Base-by-base conservation (phyloP, 2,113 vertebrate genomes). In the Megaleporinus macrocephalus region DNA sequence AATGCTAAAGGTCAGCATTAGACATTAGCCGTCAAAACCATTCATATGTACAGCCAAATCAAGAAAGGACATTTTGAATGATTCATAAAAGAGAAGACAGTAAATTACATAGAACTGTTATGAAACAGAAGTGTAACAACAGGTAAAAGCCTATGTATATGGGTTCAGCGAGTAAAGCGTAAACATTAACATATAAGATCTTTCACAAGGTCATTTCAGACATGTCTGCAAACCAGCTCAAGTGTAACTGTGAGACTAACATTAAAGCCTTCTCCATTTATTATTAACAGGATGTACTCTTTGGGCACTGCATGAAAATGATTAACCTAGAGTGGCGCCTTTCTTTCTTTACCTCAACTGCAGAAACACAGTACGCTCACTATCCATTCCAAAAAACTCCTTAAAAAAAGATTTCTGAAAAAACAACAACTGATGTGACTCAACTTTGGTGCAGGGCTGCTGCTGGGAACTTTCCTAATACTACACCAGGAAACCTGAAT, bases 261-360 rank as follows among this genome's bases (percentile, higher is more conserved):
- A 57, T 68, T 59, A 59, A 22, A 53, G 44, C 22, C 51, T 71
- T 57, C 55, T 65, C 62, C 71, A 68, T 86, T 10, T 57, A 86
- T 86, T 33, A 82, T 81, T 84, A 79, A 86, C 85, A 82, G 75
- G 76, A 78, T 71, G 78, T 47, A 47, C 63, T 41, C 49, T 74
- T 29, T 44, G 27, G 29, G 44, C 69, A 78, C 24, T n/a, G 27
- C 59, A 29, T 51, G 76, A 74, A 26, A 79, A 86, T 82, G 33
- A 76, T 86, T 44, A 86, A 82, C 85, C 76, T 59, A 57, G 75
- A 24, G 13, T 14, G 10, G 9, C 55, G 20, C n/a, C 63, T 66
- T 65, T 59, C 22, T 51, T 20, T 63, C 26, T 26, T 15, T 0
- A 5, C n/a, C 12, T 24, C 24, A n/a, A 22, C 55, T 7, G 27